These are phyloP conservation scores for Caenorhabditis afra DNA, from an alignment of 2,888 invertebrate species.

Conservation along the genomic window DNA sequence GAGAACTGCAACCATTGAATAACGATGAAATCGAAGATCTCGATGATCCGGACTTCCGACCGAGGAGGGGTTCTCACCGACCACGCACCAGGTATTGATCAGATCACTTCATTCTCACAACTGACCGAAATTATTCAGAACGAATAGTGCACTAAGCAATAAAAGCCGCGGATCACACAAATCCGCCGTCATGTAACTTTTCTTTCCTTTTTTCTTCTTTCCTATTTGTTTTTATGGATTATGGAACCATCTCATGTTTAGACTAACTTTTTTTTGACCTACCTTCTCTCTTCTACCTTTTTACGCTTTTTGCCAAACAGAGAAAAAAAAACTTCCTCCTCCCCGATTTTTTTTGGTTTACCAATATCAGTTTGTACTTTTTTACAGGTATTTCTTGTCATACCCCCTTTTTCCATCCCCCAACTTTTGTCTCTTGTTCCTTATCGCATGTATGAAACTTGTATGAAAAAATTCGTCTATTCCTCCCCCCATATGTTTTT, in stretches of 20 bases:
- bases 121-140: slow-evolving; percentile 19
- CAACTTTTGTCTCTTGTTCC: slow-evolving; percentile 1
- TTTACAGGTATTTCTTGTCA: slow-evolving; percentile 51
- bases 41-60: slow-evolving; percentile 38
- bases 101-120: not conserved
- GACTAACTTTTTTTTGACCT: slow-evolving; percentile 4
- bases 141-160: slow-evolving; percentile 60
- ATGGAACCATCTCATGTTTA: slow-evolving; percentile 58
- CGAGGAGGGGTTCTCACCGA: slow-evolving; percentile 42
- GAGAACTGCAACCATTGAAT: slow-evolving; percentile 52
- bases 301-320: no score
- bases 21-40: slow-evolving; percentile 40
- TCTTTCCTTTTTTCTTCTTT: slow-evolving; percentile 16
- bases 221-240: not conserved
- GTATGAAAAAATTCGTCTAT: slow-evolving; percentile 48
- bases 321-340: not conserved
- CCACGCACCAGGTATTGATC: slow-evolving; percentile 41
- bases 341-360: slow-evolving; percentile 49
- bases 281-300: no score
- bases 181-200: slow-evolving; percentile 23
- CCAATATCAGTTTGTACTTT: slow-evolving; percentile 56
- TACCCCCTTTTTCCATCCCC: slow-evolving; percentile 7
- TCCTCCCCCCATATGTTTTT: slow-evolving; percentile 15
- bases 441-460: slow-evolving; percentile 51
- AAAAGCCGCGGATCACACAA: slow-evolving; percentile 59